Evolutionary conservation across 2,797 vertebrate species (phyloP).

Genomic region (Diplodus sargus): DNA sequence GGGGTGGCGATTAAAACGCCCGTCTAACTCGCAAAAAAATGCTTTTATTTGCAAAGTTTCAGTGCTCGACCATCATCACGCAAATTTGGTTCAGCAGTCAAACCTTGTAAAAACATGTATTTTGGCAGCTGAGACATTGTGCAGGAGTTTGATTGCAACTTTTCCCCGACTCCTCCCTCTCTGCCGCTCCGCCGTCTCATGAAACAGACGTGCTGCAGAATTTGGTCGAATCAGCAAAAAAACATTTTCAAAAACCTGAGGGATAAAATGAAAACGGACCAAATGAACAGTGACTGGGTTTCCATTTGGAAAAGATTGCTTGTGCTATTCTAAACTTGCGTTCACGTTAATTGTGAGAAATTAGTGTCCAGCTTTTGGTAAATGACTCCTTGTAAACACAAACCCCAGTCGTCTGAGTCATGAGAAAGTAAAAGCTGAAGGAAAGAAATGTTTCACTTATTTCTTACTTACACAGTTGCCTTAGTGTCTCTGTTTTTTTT

Average conservation of each 20-base stretch:
- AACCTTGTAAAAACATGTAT: no score
- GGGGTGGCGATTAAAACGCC: no score
- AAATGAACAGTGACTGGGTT: neutral
- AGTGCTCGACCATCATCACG: no score
- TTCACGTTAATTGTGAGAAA: neutral
- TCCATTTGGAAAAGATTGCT: neutral
- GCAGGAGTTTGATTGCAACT: no score
- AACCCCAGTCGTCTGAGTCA: neutral
- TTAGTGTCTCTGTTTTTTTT: constrained; percentile 31
- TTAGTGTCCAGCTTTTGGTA: neutral
- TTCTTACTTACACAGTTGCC: constrained; percentile 15
- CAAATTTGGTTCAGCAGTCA: no score
- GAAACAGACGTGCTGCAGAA: neutral
- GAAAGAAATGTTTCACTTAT: constrained; percentile 20
- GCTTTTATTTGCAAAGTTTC: no score
- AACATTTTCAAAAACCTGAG: neutral
- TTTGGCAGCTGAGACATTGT: no score
- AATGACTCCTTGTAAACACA: constrained; percentile 9
- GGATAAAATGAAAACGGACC: neutral
- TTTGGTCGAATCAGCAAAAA: constrained; percentile 7
- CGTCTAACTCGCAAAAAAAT: no score
- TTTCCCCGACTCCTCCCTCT: no score
- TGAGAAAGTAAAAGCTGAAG: neutral
- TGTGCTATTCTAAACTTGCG: neutral
- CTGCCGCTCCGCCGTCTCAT: no score